Evolutionary conservation across 2,113 vertebrate genomes (phyloP), one percentile per base, ranked within the genome.

Genomic region (Zootoca vivipara): DNA sequence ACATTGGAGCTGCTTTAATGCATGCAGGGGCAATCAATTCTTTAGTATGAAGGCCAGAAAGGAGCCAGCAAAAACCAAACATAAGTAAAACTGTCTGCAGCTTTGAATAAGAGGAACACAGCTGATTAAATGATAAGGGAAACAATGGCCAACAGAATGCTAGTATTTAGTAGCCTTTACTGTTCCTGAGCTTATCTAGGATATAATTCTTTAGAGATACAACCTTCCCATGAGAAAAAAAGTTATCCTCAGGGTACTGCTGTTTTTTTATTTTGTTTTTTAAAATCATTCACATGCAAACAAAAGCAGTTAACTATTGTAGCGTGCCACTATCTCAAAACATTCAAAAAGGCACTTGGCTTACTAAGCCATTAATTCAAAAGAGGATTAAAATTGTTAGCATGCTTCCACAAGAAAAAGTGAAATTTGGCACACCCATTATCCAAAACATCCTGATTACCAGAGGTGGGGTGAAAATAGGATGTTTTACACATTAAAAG

Each of bases 201-300:
- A 89, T 84, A 93, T 74, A 95, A 92, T 91, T 94, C 91, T 92
- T 89, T 33, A 92, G 90, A 94, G 83, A 93, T 89, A 4, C 89
- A 88, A 90, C 84, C 91, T 91, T 94, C 92, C 91, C 94, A 87
- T 95, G 93, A 94, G 93, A 96, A 97, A 94, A 93, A 74, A 77
- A 12, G 62, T 67, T 0, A 42, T 92, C 90, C 85, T 86, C 22
- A 85, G 89, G 90, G 93, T 91, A 88, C 62, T 40, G 82, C 38
- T 85, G 83, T 85, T 95, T 95, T 94, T 86, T 90, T 93, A 85
- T 93, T 46, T 90, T 85, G 67, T 91, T 94, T 96, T 82, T 94
- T 92, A 85, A 16, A 35, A 95, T 88, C 95, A 95, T 96, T 96
- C 85, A 91, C 73, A 84, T 22, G 67, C 78, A 87, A 96, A 93